Percentiles rank a stretch among this genome's conserved stretches.
phyloP scores from a whole-genome alignment of 1,140 invertebrate species.

The Drosophila lacteicornis region DNA sequence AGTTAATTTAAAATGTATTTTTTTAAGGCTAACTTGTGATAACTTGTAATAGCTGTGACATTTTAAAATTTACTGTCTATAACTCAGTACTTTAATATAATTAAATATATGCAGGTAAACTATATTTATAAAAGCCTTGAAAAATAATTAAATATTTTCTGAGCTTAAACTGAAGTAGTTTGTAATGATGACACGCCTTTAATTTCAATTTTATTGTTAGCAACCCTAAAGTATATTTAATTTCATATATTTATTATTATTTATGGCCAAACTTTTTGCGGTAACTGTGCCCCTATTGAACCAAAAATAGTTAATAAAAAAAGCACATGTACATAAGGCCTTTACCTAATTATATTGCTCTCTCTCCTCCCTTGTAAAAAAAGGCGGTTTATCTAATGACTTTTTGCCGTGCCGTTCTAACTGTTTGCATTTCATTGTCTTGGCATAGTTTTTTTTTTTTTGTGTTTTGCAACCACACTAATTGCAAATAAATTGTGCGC shows the following conservation, averaged over 20 bases:
- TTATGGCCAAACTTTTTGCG: background rate
- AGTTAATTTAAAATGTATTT: background rate
- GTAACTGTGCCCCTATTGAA: background rate
- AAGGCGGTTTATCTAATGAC: slow-evolving; percentile 50
- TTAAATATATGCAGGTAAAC: too few relatives aligned
- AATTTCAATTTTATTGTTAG: too few relatives aligned
- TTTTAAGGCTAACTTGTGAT: too few relatives aligned
- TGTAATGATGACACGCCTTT: too few relatives aligned
- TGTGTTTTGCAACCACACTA: slow-evolving; percentile 54
- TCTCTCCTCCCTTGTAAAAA: slow-evolving; percentile 4
- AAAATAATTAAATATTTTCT: too few relatives aligned
- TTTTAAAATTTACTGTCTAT: too few relatives aligned
- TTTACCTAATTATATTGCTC: slow-evolving; percentile 32
- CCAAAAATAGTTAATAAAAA: slow-evolving; percentile 5
- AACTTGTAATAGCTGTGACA: background rate
- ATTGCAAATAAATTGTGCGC: slow-evolving; percentile 61
- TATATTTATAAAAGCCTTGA: too few relatives aligned
- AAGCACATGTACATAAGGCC: slow-evolving; percentile 9
- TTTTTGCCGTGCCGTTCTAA: slow-evolving; percentile 47
- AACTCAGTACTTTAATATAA: too few relatives aligned
- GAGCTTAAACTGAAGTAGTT: too few relatives aligned
- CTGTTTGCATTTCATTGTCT: slow-evolving; percentile 62
- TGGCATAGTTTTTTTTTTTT: slow-evolving; percentile 27
- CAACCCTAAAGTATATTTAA: too few relatives aligned
- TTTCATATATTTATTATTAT: background rate